Conservation (phyloP, 2,113 vertebrate species). For the Microtus pennsylvanicus region DNA sequence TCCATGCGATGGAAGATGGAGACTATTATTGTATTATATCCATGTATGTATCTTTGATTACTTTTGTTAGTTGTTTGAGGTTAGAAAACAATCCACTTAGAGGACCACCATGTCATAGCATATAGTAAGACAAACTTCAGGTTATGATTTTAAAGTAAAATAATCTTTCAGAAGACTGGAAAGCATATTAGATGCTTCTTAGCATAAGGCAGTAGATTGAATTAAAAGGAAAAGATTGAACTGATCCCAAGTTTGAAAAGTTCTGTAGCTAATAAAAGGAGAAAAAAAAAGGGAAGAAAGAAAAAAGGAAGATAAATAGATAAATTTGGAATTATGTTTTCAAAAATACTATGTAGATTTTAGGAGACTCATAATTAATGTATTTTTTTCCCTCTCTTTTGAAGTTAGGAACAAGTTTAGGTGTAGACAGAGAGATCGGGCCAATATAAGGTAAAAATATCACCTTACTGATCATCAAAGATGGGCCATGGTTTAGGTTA, state of each 20-base stretch:
- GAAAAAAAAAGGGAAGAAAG: no score
- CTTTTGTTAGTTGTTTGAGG: neutral
- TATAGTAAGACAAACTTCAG: neutral
- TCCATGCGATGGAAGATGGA: no score
- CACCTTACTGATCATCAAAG: neutral
- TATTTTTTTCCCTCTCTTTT: neutral
- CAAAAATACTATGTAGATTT: neutral
- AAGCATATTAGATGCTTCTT: neutral
- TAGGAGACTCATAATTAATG: neutral
- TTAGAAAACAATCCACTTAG: neutral
- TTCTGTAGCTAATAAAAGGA: neutral
- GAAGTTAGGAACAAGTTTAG: neutral
- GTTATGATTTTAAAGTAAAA: conserved; percentile 32
- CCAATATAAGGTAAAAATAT: neutral
- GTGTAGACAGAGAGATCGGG: neutral
- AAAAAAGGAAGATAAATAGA: neutral
- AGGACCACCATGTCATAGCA: neutral
- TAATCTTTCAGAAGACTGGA: neutral
- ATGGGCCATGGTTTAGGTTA: neutral
- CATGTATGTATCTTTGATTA: neutral
- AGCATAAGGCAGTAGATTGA: neutral
- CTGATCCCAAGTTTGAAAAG: neutral
- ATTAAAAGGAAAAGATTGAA: conserved; percentile 16
- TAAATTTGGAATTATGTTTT: neutral
- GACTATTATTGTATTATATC: neutral